Evolutionary conservation across 1,140 invertebrate genomes (phyloP).

Genomic region (Pomacea maculata): DNA sequence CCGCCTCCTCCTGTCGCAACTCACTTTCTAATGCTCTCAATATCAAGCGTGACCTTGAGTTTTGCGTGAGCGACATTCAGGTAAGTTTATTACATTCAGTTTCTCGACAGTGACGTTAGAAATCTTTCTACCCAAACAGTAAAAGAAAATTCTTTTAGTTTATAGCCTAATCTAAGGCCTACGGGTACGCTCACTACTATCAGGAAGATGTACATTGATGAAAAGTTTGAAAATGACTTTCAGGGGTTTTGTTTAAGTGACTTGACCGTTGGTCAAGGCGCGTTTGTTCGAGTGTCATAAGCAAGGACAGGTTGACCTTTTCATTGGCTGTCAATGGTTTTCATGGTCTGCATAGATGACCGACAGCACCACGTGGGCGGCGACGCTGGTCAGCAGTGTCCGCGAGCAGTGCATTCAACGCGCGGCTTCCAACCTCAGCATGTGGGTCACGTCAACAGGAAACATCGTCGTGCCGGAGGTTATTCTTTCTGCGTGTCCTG

Average conservation of each 20-base stretch:
- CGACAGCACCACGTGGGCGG: slow-evolving; percentile 36
- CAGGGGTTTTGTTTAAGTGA: no score
- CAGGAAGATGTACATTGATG: no score
- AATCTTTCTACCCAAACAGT: no score
- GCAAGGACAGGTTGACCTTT: no score
- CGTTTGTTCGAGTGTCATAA: no score
- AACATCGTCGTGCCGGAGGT: slow-evolving; percentile 17
- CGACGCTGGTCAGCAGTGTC: slow-evolving; percentile 28
- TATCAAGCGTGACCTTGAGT: slow-evolving; percentile 29
- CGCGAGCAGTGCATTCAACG: slow-evolving; percentile 31
- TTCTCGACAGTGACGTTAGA: no score
- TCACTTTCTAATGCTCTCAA: slow-evolving; percentile 17
- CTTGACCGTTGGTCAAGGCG: no score
- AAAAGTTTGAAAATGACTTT: no score
- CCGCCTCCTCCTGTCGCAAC: slow-evolving; percentile 24
- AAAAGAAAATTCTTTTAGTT: no score
- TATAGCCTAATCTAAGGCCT: no score
- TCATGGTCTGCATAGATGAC: slow-evolving; percentile 35
- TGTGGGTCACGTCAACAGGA: slow-evolving; percentile 28
- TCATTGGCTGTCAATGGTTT: neutral
- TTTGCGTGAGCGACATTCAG: slow-evolving; percentile 41
- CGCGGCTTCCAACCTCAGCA: slow-evolving; percentile 29
- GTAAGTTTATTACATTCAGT: slow-evolving; percentile 12
- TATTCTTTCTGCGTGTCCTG: slow-evolving; percentile 32
- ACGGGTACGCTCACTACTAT: no score